Percentiles rank a stretch among this genome's conserved stretches.
These are phyloP conservation scores for Chaetura pelagica DNA, from an alignment of 2,113 vertebrate genomes.

Conservation along the genomic window DNA sequence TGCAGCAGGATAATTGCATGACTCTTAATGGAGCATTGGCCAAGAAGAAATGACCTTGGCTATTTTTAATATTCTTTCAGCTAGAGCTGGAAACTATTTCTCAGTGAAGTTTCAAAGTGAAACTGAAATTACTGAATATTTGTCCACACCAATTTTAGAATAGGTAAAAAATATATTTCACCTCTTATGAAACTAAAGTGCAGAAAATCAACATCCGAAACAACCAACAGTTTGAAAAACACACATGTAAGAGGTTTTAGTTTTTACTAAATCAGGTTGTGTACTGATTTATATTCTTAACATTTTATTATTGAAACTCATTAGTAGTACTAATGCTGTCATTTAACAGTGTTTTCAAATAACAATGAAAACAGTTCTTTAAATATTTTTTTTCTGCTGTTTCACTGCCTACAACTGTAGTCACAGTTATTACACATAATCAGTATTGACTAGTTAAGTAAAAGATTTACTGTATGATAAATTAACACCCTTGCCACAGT, in stretches of 20 bases:
- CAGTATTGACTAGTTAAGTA: constrained; percentile 24
- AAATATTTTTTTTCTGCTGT: background rate
- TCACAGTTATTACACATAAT: background rate
- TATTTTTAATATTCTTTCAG: background rate
- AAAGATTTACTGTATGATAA: constrained; percentile 20
- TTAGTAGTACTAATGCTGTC: background rate
- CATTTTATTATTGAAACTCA: background rate
- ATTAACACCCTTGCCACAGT: background rate
- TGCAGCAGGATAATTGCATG: background rate
- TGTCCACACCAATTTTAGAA: background rate
- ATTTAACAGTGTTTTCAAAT: background rate
- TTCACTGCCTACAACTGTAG: background rate
- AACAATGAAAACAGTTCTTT: background rate
- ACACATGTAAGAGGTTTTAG: background rate
- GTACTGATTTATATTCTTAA: background rate
- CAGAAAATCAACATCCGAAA: background rate
- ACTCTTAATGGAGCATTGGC: background rate
- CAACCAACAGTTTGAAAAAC: background rate
- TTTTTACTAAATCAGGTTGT: background rate
- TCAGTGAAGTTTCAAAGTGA: background rate
- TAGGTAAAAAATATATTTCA: background rate
- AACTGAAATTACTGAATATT: background rate
- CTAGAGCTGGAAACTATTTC: background rate
- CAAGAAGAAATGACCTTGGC: constrained; percentile 2
- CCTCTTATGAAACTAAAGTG: background rate